Evolutionary conservation across 2,113 vertebrate genomes (phyloP), one percentile per base, ranked within the genome.

Genomic region (Emydura subglobosa): DNA sequence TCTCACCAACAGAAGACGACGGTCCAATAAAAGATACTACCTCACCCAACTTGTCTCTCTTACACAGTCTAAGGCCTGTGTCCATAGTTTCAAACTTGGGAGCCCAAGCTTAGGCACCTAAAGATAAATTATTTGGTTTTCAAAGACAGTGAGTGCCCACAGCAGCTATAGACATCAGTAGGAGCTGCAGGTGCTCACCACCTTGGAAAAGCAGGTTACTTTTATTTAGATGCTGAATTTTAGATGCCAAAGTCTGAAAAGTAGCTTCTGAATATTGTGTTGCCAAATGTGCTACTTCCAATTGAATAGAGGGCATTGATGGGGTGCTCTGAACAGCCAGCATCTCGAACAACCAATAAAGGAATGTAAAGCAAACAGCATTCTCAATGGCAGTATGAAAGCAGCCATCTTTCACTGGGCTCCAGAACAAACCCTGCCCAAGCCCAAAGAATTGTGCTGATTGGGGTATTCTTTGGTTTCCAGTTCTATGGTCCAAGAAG

Each of bases 291-390:
- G 19, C 39, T 27, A 7, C 53, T 96, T 83, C 24, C 78, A 61
- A 49, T 24, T 9, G 42, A 49, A 14, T 34, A 31, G 7, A 82
- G 19, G 47, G 79, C 44, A 39, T 80, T 24, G 78, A 21, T 49
- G 47, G 0, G 0, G 31, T 9, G 54, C 55, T 93, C 21, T 51
- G 65, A 81, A 54, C 34, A 53, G 50, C 68, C 83, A 31, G 49
- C 83, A 4, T 16, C 61, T 79, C n/a, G 1, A n/a, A 1, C 0
- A 0, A 34, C 78, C 2, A 0, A 19, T 91, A 9, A 29, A 81
- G 39, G 72, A 61, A 21, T 79, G 61, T 57, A 54, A 42, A 39
- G 57, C 1, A 19, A 85, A 6, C 29, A 51, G 3, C 0, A 0
- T 25, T 4, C 44, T 91, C 44, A 6, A 68, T 24, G 54, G 61